These are phyloP conservation scores for Rhodophaea formosa DNA, from an alignment of 2,888 invertebrate genomes.

Conservation along the genomic window DNA sequence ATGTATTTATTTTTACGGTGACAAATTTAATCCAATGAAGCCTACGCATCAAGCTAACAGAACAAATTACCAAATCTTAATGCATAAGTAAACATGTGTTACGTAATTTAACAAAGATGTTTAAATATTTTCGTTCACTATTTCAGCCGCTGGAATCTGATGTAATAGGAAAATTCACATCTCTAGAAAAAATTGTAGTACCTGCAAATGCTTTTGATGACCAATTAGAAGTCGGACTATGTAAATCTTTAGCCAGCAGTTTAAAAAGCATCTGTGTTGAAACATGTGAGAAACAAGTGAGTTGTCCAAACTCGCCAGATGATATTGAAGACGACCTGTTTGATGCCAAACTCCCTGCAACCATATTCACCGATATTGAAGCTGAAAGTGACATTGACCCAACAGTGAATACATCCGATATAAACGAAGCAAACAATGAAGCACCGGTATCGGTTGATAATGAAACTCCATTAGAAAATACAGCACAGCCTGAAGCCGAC, in stretches of 20 bases:
- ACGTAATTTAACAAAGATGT: neutral
- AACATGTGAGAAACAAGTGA: slow-evolving; percentile 48
- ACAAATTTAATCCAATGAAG: too few species aligned
- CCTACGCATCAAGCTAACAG: too few species aligned
- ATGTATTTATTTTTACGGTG: too few species aligned
- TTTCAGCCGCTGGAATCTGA: slow-evolving; percentile 62
- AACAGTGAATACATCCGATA: neutral
- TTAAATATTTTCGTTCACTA: slow-evolving; percentile 9
- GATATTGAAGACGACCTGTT: slow-evolving; percentile 44
- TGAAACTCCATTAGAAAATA: neutral
- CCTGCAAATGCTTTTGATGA: slow-evolving; percentile 48
- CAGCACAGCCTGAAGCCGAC: slow-evolving; percentile 12
- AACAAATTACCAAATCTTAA: too few species aligned
- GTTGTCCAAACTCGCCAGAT: slow-evolving; percentile 53
- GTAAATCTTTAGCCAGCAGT: slow-evolving; percentile 48
- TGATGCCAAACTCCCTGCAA: slow-evolving; percentile 57
- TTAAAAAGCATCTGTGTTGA: slow-evolving; percentile 59
- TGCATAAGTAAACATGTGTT: too few species aligned
- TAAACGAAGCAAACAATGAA: neutral
- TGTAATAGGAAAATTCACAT: slow-evolving; percentile 55
- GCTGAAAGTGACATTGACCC: slow-evolving; percentile 28
- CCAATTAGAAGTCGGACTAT: slow-evolving; percentile 48
- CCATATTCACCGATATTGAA: slow-evolving; percentile 43
- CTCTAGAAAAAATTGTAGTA: slow-evolving; percentile 56
- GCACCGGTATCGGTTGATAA: neutral